Percentiles rank a stretch among this genome's conserved stretches.
phyloP scores from a whole-genome alignment of 2,888 invertebrate genomes.

The Orthosia incerta region DNA sequence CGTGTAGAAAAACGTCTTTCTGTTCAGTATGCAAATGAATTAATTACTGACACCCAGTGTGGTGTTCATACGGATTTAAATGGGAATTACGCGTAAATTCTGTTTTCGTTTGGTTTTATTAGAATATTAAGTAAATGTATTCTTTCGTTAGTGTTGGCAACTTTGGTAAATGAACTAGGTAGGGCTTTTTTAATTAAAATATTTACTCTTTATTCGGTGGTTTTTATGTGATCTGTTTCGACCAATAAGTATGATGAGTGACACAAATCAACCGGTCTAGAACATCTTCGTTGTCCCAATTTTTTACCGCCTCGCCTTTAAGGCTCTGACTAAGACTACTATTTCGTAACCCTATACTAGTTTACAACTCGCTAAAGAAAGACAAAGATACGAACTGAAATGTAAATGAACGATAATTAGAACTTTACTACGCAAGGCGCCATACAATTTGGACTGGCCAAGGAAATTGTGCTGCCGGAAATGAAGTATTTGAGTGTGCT shows the following conservation, averaged over 20 bases:
- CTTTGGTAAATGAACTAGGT: constrained; percentile 4
- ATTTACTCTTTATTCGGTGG: neutral
- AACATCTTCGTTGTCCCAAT: neutral
- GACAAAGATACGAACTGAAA: constrained; percentile 43
- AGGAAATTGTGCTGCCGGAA: constrained; percentile 43
- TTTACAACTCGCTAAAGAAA: constrained; percentile 59
- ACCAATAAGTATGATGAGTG: neutral
- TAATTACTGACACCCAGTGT: constrained; percentile 59
- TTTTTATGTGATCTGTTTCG: neutral
- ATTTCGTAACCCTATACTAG: constrained; percentile 46
- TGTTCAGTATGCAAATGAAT: constrained; percentile 60
- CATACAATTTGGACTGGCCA: constrained; percentile 24
- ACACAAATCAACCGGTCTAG: neutral
- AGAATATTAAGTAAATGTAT: constrained; percentile 39
- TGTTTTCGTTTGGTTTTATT: constrained; percentile 36
- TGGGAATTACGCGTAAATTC: constrained; percentile 42
- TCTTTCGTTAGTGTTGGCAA: constrained; percentile 1
- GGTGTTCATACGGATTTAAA: constrained; percentile 44
- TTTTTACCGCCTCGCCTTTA: neutral
- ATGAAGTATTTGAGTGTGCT: constrained; percentile 42
- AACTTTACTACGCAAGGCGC: constrained; percentile 39
- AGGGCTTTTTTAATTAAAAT: constrained; percentile 15
- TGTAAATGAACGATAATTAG: constrained; percentile 57
- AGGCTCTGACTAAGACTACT: constrained; percentile 38
- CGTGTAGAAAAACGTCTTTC: constrained; percentile 34